These are phyloP conservation scores for Bubalus kerabau DNA, from an alignment of 2,113 vertebrate genomes.

Conservation along the genomic window DNA sequence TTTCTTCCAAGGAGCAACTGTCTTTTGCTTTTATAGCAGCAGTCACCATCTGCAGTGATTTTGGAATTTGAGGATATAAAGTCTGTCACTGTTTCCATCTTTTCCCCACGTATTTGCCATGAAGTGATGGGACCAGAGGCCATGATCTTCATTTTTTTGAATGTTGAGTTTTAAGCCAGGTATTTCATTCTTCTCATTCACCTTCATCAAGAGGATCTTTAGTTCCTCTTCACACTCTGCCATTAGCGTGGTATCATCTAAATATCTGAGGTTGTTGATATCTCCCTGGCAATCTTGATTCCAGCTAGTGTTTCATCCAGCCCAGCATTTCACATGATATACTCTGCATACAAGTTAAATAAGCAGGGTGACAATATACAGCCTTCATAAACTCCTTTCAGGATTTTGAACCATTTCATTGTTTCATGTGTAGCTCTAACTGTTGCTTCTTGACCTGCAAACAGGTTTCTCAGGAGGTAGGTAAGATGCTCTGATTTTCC, in stretches of 20 bases:
- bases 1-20: neutral
- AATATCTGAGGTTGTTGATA: neutral
- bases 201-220: neutral
- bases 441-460: neutral
- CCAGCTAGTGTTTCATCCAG: neutral
- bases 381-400: neutral
- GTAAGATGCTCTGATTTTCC: neutral
- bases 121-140: neutral
- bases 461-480: neutral
- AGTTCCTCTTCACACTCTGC: neutral
- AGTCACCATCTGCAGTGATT: neutral
- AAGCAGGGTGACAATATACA: neutral
- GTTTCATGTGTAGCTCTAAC: neutral
- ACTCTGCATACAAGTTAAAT: neutral
- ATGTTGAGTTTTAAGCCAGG: neutral
- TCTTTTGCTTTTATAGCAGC: neutral
- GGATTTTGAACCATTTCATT: neutral
- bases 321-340: neutral
- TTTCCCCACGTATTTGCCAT: neutral
- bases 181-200: neutral
- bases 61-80: neutral
- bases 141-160: neutral
- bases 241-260: neutral
- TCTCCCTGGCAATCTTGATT: neutral
- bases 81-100: neutral